These are phyloP conservation scores for Thaleichthys pacificus DNA, from an alignment of 2,797 vertebrate species.

Conservation along the genomic window DNA sequence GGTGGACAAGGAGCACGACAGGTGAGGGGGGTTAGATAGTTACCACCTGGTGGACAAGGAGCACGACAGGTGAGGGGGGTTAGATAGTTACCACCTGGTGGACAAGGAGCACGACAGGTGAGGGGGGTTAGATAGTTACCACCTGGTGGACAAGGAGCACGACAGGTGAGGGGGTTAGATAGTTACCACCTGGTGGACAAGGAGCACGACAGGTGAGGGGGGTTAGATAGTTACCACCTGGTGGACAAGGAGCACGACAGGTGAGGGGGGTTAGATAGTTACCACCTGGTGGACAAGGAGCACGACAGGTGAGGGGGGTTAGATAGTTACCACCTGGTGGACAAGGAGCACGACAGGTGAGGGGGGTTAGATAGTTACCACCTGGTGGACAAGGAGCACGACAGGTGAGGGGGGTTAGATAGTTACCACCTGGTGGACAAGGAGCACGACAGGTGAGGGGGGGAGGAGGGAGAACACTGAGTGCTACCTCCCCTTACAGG, in stretches of 20 bases:
- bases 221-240: constrained; percentile 80
- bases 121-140: constrained; percentile 69
- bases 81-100: constrained; percentile 86
- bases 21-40: constrained; percentile 67
- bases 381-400: constrained; percentile 98
- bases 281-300: constrained; percentile 98
- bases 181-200: constrained; percentile 96
- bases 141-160: constrained; percentile 98
- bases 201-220: constrained; percentile 93
- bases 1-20: constrained; percentile 99
- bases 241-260: constrained; percentile 99
- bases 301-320: constrained; percentile 87
- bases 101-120: constrained; percentile 99
- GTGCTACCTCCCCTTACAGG: too few relatives aligned
- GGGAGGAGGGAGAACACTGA: too few relatives aligned
- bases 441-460: constrained; percentile 93
- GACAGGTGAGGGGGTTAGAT: constrained; percentile 82
- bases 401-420: constrained; percentile 80
- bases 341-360: constrained; percentile 99
- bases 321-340: constrained; percentile 88
- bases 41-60: constrained; percentile 99
- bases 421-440: constrained; percentile 86
- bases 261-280: constrained; percentile 68
- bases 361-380: constrained; percentile 73
- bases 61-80: constrained; percentile 87